Evolutionary conservation across 1,140 invertebrate species (phyloP).

Genomic region (Grapholita molesta): DNA sequence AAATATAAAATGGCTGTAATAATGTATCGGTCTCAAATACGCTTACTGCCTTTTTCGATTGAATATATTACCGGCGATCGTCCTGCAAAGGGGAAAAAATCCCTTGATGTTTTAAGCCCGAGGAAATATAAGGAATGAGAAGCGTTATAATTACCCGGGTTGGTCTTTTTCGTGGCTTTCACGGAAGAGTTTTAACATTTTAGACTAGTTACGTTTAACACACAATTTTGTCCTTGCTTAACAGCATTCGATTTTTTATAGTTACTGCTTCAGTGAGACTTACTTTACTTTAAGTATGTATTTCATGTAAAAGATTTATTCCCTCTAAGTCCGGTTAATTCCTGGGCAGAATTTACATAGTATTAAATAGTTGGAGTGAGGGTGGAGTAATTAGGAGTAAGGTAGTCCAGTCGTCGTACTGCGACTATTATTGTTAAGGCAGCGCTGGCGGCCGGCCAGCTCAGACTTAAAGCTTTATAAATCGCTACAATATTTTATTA

Average conservation of each 20-base stretch:
- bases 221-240: neutral
- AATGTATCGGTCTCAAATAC: neutral
- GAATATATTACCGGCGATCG: conserved; percentile 21
- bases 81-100: conserved; percentile 26
- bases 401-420: conserved; percentile 59
- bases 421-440: conserved; percentile 66
- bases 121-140: conserved; percentile 31
- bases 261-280: too few species aligned
- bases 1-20: neutral
- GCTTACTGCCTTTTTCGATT: neutral
- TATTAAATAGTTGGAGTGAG: conserved; percentile 34
- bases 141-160: conserved; percentile 32
- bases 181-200: conserved; percentile 18
- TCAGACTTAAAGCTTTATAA: conserved; percentile 58
- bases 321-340: neutral
- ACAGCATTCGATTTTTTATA: too few species aligned
- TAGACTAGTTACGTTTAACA: neutral
- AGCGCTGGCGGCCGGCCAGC: conserved; percentile 57
- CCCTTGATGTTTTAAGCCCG: conserved; percentile 37
- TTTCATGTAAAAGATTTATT: neutral
- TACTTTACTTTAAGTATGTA: too few species aligned
- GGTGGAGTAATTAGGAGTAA: conserved; percentile 69
- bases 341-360: conserved; percentile 12
- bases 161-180: conserved; percentile 22
- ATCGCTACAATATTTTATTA: conserved; percentile 63